Base-by-base conservation (phyloP, 2,888 invertebrate genomes). In the Tinea semifulvella region DNA sequence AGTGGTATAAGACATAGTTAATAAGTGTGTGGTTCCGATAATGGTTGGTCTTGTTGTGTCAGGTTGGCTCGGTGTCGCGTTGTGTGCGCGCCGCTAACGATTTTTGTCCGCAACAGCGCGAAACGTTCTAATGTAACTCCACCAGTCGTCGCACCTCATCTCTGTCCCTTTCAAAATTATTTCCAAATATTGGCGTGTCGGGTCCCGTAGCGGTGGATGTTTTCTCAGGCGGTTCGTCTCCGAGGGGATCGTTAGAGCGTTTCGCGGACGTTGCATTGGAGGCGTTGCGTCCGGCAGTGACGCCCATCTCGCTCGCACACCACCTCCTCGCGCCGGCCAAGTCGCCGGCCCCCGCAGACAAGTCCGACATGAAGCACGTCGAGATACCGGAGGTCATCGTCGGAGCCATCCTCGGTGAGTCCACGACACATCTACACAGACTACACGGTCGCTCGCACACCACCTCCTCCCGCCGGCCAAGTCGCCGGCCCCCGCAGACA, bases 301-400 rank as follows among this genome's bases (percentile, higher is more conserved):
- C 91, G 65, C 91, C 91, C 61, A 90, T 91, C 69, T 94, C 94
- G 67, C 95, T 95, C 80, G 82, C 77, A 51, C 82, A 68, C 57
- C 84, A 70, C 75, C 82, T 85, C 68, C 84, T 90, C 68, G 85
- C 90, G 77, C 87, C 87, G 66, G 89, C 88, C 84, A 92, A 92
- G 85, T 90, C 90, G 73, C 88, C 88, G 54, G 87, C 87, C 87
- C 88, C 68, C 87, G 90, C 54, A 14, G 83, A 85, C 61, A 83
- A 83, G 59, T 85, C 73, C 84, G 92, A 93, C 82, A 85, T 89
- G 65, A 92, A 92, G 84, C 93, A 93, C 83, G 91, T 95, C 68
- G 95, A 97, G 86, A 95, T 98, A 71, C 90, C 95, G 48, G 94
- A 96, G 85, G 89, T 91, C 77, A 95, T 97, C 80, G 96, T 98